phyloP scores from a whole-genome alignment of 1,140 invertebrate species.

The Lepidostoma basale region DNA sequence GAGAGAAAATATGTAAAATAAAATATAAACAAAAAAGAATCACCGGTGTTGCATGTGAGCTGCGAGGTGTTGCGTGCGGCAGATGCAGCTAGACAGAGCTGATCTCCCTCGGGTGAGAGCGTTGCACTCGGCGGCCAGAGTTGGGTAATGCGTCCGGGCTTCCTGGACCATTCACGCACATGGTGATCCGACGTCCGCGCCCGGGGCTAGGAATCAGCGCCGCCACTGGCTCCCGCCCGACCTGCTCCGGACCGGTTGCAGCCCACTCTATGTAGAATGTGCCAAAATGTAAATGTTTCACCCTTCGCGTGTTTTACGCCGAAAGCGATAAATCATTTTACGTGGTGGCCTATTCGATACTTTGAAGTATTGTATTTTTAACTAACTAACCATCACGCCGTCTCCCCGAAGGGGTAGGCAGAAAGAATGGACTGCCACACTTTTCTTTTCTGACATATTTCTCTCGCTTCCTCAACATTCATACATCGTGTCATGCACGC shows the following conservation, averaged over 20 bases:
- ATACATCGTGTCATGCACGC: no score
- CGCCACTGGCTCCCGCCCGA: neutral
- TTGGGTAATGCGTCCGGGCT: constrained; percentile 13
- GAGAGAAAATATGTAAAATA: no score
- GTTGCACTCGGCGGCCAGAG: constrained; percentile 9
- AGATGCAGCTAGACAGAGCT: constrained; percentile 23
- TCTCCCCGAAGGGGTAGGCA: no score
- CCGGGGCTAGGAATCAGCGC: constrained; percentile 3
- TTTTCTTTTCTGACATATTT: no score
- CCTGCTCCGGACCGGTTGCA: neutral
- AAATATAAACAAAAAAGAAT: no score
- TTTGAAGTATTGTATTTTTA: no score
- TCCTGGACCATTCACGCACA: constrained; percentile 10
- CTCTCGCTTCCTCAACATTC: no score
- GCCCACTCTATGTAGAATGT: constrained; percentile 4
- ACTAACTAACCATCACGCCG: no score
- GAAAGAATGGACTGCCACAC: no score
- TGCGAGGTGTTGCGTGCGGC: constrained; percentile 6
- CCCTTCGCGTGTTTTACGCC: neutral
- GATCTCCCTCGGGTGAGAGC: constrained; percentile 1
- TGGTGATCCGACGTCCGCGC: neutral
- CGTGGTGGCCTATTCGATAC: no score
- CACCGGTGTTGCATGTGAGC: neutral
- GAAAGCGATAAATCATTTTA: no score
- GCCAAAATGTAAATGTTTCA: neutral